Evolutionary conservation across 2,888 invertebrate genomes (phyloP).

Genomic region (Torymus aiolomorphi): DNA sequence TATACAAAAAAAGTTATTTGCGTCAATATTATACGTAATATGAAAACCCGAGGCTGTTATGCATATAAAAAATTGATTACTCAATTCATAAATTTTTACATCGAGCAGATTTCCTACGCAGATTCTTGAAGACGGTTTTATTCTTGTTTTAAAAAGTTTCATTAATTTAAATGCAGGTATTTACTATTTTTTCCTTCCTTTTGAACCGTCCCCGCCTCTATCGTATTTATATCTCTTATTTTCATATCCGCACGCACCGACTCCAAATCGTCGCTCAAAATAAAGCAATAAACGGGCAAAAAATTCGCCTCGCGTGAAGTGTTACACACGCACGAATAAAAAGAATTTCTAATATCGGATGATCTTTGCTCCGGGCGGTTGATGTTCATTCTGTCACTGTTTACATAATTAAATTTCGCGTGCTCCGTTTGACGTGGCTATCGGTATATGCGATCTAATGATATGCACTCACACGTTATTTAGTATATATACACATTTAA

Average conservation of each 20-base stretch:
- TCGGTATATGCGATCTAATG: constrained; percentile 40
- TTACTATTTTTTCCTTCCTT: background rate
- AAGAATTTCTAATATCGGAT: constrained; percentile 41
- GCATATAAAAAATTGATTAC: too few species aligned
- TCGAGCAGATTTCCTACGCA: too few species aligned
- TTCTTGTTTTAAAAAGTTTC: too few species aligned
- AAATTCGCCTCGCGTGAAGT: constrained; percentile 30
- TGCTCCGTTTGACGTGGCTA: constrained; percentile 38
- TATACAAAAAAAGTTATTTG: too few species aligned
- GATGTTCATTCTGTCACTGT: constrained; percentile 51
- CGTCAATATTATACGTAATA: too few species aligned
- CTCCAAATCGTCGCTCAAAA: background rate
- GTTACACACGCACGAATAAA: constrained; percentile 14
- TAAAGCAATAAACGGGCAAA: background rate
- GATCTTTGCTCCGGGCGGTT: constrained; percentile 33
- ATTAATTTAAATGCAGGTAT: background rate
- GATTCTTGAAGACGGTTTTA: too few species aligned
- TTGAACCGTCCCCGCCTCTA: background rate
- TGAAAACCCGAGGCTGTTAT: too few species aligned
- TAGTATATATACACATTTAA: constrained; percentile 14
- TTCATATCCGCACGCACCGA: constrained; percentile 29
- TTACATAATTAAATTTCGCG: constrained; percentile 52
- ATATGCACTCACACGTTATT: constrained; percentile 29
- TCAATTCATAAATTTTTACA: too few species aligned
- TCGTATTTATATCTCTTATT: constrained; percentile 25